Evolutionary conservation across 2,113 vertebrate species (phyloP), one percentile per base, ranked within the genome.

Genomic region (Arvicanthis niloticus): DNA sequence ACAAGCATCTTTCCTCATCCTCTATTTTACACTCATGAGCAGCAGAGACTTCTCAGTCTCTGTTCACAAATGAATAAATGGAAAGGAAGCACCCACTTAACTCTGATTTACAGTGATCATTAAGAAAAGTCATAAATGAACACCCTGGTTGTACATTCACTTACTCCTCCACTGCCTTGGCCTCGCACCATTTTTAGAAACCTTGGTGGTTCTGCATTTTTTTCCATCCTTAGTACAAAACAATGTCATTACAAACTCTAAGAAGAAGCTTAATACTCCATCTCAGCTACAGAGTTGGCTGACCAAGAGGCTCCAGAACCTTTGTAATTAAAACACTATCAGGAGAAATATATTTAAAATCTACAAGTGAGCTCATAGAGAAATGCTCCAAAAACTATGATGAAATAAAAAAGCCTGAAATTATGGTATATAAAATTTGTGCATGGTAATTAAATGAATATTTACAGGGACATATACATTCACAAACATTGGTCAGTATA

Each of bases 381-480:
- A 88, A 94, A 73, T 82, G 3, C 6, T 2, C 8, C 6, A 60
- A 4, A 80, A 81, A 93, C 60, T 58, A 68, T 88, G 68, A 62
- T 24, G 15, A 62, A 84, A 84, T 62, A 93, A 48, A 72, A 48
- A 42, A 91, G 34, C 37, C 34, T 94, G 26, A 93, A 96, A 72
- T 89, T 85, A 93, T 65, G 12, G 88, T 5, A 86, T 15, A 51
- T 65, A 92, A 81, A 90, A 93, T 22, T 76, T 86, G 2, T 13
- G 8, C 88, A 19, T 86, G 22, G 58, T n/a, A 75, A 40, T 17
- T 68, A 73, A 68, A 92, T 1, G 22, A 19, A 16, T 51, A 60
- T 15, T 73, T 88, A 73, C 8, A 91, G 22, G 19, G 22, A 48
- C 26, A 75, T 68, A 60, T 15, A 45, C 24, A 89, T 7, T 5